phyloP scores from a whole-genome alignment of 2,797 vertebrate species.

The Rhabdomys pumilio region DNA sequence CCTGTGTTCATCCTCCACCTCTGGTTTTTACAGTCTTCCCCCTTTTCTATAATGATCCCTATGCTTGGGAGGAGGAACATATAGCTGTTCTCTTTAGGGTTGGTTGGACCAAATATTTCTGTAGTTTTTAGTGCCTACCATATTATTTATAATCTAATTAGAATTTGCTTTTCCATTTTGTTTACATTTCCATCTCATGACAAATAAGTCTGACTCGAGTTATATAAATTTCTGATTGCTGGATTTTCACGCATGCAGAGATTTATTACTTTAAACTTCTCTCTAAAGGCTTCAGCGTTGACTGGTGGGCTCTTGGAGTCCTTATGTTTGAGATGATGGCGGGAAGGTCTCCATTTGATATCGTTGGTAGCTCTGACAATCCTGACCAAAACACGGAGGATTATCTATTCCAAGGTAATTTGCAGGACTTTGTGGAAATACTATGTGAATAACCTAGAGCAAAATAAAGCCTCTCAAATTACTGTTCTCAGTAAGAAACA shows the following conservation, averaged over 20 bases:
- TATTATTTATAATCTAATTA: constrained; percentile 40
- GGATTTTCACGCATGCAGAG: not conserved
- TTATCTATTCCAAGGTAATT: constrained; percentile 98
- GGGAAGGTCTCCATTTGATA: constrained; percentile 98
- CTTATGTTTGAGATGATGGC: constrained; percentile 99
- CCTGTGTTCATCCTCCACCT: not conserved
- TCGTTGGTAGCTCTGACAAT: constrained; percentile 98
- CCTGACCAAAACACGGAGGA: constrained; percentile 99
- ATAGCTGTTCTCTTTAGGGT: not conserved
- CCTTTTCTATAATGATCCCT: not conserved
- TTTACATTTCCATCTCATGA: constrained; percentile 51
- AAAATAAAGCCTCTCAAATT: not conserved
- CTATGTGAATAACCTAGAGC: constrained; percentile 4
- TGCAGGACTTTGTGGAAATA: not conserved
- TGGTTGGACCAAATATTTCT: constrained; percentile 10
- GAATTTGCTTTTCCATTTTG: constrained; percentile 44
- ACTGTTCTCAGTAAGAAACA: constrained; percentile 42
- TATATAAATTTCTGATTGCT: constrained; percentile 23
- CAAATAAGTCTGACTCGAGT: not conserved
- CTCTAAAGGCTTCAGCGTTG: constrained; percentile 96
- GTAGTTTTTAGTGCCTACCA: not conserved
- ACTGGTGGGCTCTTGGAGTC: constrained; percentile 99
- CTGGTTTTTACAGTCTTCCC: not conserved
- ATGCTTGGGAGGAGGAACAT: not conserved
- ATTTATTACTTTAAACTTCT: constrained; percentile 36